Percentiles rank a stretch among this genome's conserved stretches.
Conservation (phyloP, 2,113 vertebrate species). For the Puma concolor region DNA sequence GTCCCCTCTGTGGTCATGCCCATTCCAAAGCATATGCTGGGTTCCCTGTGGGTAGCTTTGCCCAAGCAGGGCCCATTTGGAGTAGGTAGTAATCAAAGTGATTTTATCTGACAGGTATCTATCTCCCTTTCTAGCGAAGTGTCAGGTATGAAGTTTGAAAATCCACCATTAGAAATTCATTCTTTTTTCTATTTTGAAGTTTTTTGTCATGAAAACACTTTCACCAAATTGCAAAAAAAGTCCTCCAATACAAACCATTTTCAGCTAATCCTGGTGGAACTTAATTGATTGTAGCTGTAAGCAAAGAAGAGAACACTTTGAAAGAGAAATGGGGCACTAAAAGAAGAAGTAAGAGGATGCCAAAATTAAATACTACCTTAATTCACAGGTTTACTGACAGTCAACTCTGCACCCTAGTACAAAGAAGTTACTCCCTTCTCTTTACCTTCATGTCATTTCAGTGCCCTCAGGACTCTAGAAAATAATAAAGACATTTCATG, state of each 20-base stretch:
- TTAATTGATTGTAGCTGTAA: conserved; percentile 49
- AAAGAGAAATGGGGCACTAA: conserved; percentile 56
- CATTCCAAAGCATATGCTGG: neutral
- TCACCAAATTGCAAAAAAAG: conserved; percentile 15
- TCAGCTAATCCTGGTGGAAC: neutral
- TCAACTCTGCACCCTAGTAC: neutral
- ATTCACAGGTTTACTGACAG: neutral
- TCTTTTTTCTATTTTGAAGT: conserved; percentile 10
- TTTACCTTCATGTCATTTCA: neutral
- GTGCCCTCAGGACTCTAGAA: neutral
- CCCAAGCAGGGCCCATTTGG: neutral
- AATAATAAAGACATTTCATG: conserved; percentile 44
- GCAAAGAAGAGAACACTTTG: conserved; percentile 51
- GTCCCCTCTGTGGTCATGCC: neutral
- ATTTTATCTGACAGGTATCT: neutral
- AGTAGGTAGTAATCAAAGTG: neutral
- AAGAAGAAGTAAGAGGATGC: conserved; percentile 29
- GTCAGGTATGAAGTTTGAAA: conserved; percentile 36
- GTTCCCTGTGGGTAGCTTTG: neutral
- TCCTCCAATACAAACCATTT: conserved; percentile 19
- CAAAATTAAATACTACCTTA: neutral
- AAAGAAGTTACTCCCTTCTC: neutral
- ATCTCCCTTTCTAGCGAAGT: neutral
- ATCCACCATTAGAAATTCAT: neutral
- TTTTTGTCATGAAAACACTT: conserved; percentile 17